Evolutionary conservation across 2,888 invertebrate genomes (phyloP).

Genomic region (Cephus rjabovi): DNA sequence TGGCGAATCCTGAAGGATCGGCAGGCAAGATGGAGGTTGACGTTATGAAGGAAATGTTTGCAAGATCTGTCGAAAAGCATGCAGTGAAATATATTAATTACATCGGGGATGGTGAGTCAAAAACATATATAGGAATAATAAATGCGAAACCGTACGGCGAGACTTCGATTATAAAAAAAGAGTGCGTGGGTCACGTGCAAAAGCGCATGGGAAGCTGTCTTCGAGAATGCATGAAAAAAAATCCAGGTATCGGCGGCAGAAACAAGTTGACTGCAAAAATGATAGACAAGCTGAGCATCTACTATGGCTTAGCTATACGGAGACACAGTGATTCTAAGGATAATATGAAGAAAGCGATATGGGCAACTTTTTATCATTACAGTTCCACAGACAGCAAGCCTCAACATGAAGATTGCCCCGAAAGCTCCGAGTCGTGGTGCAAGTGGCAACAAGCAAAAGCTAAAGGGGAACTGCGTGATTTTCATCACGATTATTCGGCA

Average conservation of each 20-base stretch:
- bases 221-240: constrained; percentile 16
- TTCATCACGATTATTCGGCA: constrained; percentile 12
- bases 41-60: constrained; percentile 22
- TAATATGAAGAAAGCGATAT: constrained; percentile 3
- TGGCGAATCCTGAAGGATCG: constrained; percentile 15
- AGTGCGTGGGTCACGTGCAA: constrained; percentile 8
- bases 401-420: constrained; percentile 3
- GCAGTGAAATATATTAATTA: constrained; percentile 22
- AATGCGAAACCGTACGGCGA: constrained; percentile 5
- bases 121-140: constrained; percentile 20
- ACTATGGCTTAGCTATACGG: neutral
- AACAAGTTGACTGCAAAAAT: constrained; percentile 6
- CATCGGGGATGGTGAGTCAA: constrained; percentile 26
- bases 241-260: constrained; percentile 14
- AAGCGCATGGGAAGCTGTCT: constrained; percentile 9
- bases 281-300: constrained; percentile 6
- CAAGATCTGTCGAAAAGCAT: constrained; percentile 20
- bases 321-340: constrained; percentile 5
- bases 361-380: constrained; percentile 10
- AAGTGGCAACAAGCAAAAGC: constrained; percentile 11
- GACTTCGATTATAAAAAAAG: neutral
- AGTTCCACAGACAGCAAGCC: constrained; percentile 1
- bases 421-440: constrained; percentile 4
- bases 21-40: constrained; percentile 28
- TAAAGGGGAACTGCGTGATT: neutral